Evolutionary conservation across 2,797 vertebrate species (phyloP).

Genomic region (Kryptopterus vitreolus): DNA sequence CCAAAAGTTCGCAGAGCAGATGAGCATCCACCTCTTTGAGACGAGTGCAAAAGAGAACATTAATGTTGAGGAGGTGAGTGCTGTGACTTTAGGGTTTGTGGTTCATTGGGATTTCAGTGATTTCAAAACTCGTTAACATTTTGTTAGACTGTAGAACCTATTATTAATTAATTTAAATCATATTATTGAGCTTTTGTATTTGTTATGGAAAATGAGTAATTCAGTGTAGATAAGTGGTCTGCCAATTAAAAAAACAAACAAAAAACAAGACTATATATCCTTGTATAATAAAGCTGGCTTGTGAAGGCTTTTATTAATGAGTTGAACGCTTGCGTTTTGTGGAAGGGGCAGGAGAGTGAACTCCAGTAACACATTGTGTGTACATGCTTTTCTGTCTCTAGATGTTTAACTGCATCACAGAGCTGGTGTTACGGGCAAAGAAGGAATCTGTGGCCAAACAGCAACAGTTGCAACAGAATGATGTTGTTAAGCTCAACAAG

Average conservation of each 20-base stretch:
- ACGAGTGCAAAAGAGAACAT: conserved; percentile 98
- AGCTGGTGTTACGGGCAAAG: conserved; percentile 95
- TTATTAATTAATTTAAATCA: neutral
- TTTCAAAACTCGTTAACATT: neutral
- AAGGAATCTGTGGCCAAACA: conserved; percentile 96
- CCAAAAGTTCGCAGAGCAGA: conserved; percentile 97
- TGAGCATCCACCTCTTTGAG: conserved; percentile 97
- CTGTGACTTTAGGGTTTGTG: neutral
- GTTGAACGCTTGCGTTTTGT: neutral
- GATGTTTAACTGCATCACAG: conserved; percentile 99
- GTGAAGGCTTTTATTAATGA: neutral
- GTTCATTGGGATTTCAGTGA: too few relatives aligned
- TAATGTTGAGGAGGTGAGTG: conserved; percentile 93
- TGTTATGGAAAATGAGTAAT: neutral
- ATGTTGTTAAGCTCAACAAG: conserved; percentile 96
- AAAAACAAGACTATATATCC: neutral
- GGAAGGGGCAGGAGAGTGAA: neutral
- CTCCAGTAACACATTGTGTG: conserved; percentile 17
- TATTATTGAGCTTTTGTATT: neutral
- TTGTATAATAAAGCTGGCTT: neutral
- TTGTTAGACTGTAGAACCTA: too few relatives aligned
- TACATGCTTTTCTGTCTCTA: conserved; percentile 55
- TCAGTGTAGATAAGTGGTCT: neutral
- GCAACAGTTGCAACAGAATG: conserved; percentile 97
- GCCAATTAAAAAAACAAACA: neutral